These are phyloP conservation scores for Tonatia bakeri DNA, from an alignment of 2,113 vertebrate genomes.

Conservation along the genomic window DNA sequence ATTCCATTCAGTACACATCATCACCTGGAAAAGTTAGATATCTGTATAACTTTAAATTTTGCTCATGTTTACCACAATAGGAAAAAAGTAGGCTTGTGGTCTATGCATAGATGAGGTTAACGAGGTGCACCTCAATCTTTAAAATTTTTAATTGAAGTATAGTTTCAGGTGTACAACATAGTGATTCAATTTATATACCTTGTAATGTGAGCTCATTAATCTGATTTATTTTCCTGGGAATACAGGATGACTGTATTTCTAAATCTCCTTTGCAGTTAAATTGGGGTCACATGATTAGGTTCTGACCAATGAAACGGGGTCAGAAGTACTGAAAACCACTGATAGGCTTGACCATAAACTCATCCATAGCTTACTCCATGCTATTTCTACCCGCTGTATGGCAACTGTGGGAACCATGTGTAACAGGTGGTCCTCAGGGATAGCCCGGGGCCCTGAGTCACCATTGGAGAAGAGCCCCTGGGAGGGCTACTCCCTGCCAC, in stretches of 20 bases:
- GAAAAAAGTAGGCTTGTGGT: background rate
- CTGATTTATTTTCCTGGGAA: background rate
- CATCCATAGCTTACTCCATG: background rate
- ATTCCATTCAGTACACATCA: background rate
- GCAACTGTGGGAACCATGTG: background rate
- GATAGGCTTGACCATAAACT: background rate
- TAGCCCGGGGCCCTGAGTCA: background rate
- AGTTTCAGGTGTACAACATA: background rate
- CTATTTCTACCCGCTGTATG: background rate
- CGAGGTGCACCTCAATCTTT: background rate
- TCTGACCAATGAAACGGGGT: background rate
- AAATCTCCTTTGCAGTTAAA: background rate
- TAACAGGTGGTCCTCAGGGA: background rate
- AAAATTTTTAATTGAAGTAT: background rate
- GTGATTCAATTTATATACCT: background rate
- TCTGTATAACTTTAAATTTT: background rate
- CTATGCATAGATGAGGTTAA: background rate
- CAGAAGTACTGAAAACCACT: background rate
- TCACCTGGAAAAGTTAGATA: background rate
- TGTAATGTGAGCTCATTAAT: background rate
- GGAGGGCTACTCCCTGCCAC: background rate
- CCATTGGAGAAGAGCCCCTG: background rate
- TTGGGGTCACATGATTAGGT: background rate
- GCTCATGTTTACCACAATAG: background rate
- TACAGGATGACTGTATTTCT: background rate